Evolutionary conservation across 1,140 invertebrate species (phyloP).

Genomic region (Thaumetopoea pityocampa): DNA sequence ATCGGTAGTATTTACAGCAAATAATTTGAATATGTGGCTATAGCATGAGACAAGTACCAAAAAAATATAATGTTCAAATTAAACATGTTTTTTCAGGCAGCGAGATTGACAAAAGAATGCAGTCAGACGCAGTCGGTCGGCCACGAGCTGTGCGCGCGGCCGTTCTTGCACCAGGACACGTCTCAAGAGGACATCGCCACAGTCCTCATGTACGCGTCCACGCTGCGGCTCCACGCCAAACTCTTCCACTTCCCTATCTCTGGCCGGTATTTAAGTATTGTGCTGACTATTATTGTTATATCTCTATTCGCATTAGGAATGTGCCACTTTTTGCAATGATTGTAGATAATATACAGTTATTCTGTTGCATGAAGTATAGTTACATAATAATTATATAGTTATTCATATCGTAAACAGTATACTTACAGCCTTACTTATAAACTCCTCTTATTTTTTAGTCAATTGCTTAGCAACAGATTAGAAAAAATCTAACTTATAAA

Average conservation of each 20-base stretch:
- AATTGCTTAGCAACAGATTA: too few species aligned
- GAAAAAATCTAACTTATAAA: too few species aligned
- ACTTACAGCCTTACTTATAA: too few species aligned
- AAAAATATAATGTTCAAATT: conserved; percentile 1
- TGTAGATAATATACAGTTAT: too few species aligned
- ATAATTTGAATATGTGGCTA: too few species aligned
- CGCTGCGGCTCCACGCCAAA: conserved; percentile 83
- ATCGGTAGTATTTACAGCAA: too few species aligned
- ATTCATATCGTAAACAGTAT: too few species aligned
- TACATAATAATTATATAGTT: too few species aligned
- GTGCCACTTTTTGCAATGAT: conserved; percentile 74
- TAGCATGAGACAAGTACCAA: conserved; percentile 82
- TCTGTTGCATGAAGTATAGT: too few species aligned
- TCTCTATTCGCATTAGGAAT: conserved; percentile 82
- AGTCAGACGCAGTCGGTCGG: conserved; percentile 82
- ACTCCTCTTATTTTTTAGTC: too few species aligned
- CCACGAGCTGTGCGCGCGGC: conserved; percentile 85
- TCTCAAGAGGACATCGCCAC: conserved; percentile 84
- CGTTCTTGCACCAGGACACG: conserved; percentile 86
- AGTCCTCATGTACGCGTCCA: conserved; percentile 85
- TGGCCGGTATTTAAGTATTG: conserved; percentile 80
- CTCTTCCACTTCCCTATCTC: conserved; percentile 84
- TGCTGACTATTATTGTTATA: conserved; percentile 78
- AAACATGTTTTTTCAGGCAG: conserved; percentile 77
- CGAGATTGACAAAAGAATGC: conserved; percentile 85